Percentiles rank a stretch among this genome's conserved stretches.
These are phyloP conservation scores for Orthosia gracilis DNA, from an alignment of 2,888 invertebrate species.

Conservation along the genomic window DNA sequence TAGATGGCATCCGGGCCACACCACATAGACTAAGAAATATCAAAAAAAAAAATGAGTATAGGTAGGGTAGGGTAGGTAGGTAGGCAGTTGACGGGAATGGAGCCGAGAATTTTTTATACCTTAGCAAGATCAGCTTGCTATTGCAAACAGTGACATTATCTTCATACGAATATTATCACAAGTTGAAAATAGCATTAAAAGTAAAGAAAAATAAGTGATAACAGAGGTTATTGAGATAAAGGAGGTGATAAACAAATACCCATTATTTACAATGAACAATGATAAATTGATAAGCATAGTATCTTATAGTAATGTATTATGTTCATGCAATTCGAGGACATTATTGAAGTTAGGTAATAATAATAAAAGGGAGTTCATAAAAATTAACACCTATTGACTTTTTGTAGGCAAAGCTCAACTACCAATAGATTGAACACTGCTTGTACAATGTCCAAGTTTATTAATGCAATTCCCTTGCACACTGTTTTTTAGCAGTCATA, in stretches of 20 bases:
- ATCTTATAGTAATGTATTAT: conserved; percentile 18
- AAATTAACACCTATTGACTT: conserved; percentile 16
- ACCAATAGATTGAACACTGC: conserved; percentile 1
- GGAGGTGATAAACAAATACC: conserved; percentile 40
- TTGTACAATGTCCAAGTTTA: not conserved
- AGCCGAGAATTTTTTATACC: too few species aligned
- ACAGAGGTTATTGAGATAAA: conserved; percentile 56
- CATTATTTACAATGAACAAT: conserved; percentile 45
- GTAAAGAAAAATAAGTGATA: conserved; percentile 48
- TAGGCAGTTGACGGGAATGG: too few species aligned
- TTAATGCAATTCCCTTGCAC: not conserved
- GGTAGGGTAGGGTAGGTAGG: too few species aligned
- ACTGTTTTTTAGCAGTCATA: not conserved
- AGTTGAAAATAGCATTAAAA: conserved; percentile 29
- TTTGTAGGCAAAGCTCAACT: not conserved
- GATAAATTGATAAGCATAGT: conserved; percentile 53
- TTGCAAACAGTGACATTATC: conserved; percentile 20
- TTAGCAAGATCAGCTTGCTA: not conserved
- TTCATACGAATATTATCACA: conserved; percentile 33
- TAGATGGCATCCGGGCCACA: too few species aligned
- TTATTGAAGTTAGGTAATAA: conserved; percentile 29
- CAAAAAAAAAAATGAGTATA: too few species aligned
- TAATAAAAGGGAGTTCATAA: not conserved
- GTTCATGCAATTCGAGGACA: conserved; percentile 18
- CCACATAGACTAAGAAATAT: too few species aligned